Conservation (phyloP, 2,113 vertebrate species). For the Noturus placidus region DNA sequence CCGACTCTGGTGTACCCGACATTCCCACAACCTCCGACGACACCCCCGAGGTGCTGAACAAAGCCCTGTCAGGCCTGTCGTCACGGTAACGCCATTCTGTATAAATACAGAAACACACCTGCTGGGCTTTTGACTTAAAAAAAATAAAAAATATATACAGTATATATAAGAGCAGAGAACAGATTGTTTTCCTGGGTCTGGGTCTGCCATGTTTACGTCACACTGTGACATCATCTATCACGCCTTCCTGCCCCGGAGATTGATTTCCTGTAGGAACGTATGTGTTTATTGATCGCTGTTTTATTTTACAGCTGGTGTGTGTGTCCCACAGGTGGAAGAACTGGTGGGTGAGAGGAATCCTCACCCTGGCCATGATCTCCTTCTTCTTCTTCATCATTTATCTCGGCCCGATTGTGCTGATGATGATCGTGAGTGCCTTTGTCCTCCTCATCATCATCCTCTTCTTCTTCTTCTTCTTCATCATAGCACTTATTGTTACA, state of each 20-base stretch:
- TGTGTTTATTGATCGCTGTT: background rate
- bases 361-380: slow-evolving; percentile 95
- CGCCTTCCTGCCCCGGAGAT: background rate
- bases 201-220: background rate
- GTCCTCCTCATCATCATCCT: background rate
- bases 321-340: slow-evolving; percentile 88
- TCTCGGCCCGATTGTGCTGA: slow-evolving; percentile 94
- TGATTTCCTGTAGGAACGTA: background rate
- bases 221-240: background rate
- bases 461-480: background rate
- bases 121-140: background rate
- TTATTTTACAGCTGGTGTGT: background rate
- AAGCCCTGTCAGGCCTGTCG: slow-evolving; percentile 92
- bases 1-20: slow-evolving; percentile 70
- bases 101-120: background rate
- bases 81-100: slow-evolving; percentile 77
- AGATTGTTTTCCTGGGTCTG: background rate
- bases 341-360: slow-evolving; percentile 98
- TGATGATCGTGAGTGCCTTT: slow-evolving; percentile 89
- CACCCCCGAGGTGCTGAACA: slow-evolving; percentile 93
- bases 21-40: slow-evolving; percentile 78
- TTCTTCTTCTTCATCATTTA: slow-evolving; percentile 99
- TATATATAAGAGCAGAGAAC: background rate
- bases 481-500: background rate
- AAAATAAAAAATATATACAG: too few species aligned